A percentile compares a stretch with the other conserved stretches of the same genome.
These are phyloP conservation scores for Molothrus ater DNA, from an alignment of 2,797 vertebrate genomes.

Conservation along the genomic window DNA sequence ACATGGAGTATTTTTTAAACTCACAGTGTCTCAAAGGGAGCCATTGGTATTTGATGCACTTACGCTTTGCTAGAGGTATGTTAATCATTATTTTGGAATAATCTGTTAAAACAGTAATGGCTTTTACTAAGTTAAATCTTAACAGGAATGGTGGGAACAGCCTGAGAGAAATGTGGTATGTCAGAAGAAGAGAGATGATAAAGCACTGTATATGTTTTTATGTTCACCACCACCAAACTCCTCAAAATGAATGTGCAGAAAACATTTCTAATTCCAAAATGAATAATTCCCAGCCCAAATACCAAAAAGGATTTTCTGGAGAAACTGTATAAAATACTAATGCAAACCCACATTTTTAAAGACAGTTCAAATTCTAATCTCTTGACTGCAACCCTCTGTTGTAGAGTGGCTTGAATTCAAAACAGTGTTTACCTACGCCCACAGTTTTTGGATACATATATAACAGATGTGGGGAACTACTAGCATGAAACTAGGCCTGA, in stretches of 20 bases:
- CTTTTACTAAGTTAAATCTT: constrained; percentile 47
- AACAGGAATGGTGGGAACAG: constrained; percentile 29
- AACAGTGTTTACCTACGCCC: not conserved
- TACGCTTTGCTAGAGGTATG: not conserved
- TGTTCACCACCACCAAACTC: not conserved
- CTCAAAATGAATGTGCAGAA: not conserved
- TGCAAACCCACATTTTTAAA: not conserved
- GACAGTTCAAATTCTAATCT: not conserved
- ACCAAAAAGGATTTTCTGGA: not conserved
- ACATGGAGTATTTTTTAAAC: not conserved
- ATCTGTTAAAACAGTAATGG: not conserved
- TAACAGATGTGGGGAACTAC: not conserved
- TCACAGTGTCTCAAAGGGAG: not conserved
- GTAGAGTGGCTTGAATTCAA: not conserved
- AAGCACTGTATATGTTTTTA: not conserved
- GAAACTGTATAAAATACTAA: not conserved
- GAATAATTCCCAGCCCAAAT: not conserved
- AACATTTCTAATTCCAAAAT: not conserved
- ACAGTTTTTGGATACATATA: not conserved
- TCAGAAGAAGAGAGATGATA: not conserved
- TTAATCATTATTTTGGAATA: constrained; percentile 45
- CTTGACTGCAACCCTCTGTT: not conserved
- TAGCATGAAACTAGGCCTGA: not conserved
- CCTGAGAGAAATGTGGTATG: not conserved
- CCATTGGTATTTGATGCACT: not conserved